Percentiles rank a stretch among this genome's conserved stretches.
These are phyloP conservation scores for Thera britannica DNA, from an alignment of 2,888 invertebrate genomes.

Conservation along the genomic window DNA sequence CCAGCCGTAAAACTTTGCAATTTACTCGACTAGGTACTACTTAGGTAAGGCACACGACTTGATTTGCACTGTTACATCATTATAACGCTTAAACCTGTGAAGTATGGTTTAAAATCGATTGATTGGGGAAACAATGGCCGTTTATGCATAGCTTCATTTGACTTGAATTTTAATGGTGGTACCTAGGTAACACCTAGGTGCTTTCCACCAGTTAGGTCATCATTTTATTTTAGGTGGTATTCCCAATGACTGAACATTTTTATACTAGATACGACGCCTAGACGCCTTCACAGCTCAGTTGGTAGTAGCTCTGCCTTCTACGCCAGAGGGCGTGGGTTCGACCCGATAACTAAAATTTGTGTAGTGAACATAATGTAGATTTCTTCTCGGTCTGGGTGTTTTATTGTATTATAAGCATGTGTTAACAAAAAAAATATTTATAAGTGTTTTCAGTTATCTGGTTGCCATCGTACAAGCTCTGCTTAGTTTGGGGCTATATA, in stretches of 20 bases:
- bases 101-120: slow-evolving; percentile 20
- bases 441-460: too few relatives aligned
- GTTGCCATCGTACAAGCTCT: too few relatives aligned
- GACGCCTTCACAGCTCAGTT: too few relatives aligned
- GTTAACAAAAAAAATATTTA: too few relatives aligned
- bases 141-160: slow-evolving; percentile 25
- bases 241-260: background rate
- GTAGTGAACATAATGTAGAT: too few relatives aligned
- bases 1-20: slow-evolving; percentile 31
- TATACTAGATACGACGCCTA: too few relatives aligned
- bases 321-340: too few relatives aligned
- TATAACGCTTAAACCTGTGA: slow-evolving; percentile 3
- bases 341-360: too few relatives aligned
- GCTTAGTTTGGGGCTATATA: too few relatives aligned
- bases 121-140: slow-evolving; percentile 20
- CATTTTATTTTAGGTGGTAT: slow-evolving; percentile 18
- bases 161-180: slow-evolving; percentile 36
- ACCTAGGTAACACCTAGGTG: slow-evolving; percentile 25
- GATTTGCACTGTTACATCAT: slow-evolving; percentile 11
- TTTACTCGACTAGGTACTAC: slow-evolving; percentile 24
- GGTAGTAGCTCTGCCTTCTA: too few relatives aligned
- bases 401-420: too few relatives aligned
- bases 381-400: too few relatives aligned
- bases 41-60: slow-evolving; percentile 5
- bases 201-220: slow-evolving; percentile 14